Conservation (phyloP, 2,113 vertebrate genomes). For the Crotalus tigris region DNA sequence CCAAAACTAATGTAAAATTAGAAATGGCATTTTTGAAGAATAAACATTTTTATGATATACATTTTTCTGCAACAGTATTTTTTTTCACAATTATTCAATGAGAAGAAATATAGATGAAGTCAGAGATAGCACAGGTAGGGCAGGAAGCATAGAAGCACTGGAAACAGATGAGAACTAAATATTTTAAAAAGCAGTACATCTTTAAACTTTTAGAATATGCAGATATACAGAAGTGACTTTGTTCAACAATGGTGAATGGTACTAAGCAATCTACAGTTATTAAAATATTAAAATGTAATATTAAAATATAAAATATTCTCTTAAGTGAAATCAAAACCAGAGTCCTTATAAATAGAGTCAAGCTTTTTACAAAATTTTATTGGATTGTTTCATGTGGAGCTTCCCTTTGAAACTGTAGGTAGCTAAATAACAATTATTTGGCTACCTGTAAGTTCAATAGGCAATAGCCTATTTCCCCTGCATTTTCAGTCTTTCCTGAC, state of each 20-base stretch:
- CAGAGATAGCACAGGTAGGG: not conserved
- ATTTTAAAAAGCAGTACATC: not conserved
- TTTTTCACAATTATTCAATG: not conserved
- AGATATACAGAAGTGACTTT: not conserved
- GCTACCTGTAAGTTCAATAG: not conserved
- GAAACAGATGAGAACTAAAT: not conserved
- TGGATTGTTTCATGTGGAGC: not conserved
- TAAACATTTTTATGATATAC: not conserved
- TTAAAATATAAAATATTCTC: not conserved
- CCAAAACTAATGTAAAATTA: not conserved
- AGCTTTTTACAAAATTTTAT: not conserved
- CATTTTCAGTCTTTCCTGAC: not conserved
- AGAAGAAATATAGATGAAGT: not conserved
- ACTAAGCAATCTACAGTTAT: not conserved
- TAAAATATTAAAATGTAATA: not conserved
- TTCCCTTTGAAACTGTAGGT: not conserved
- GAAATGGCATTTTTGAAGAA: not conserved
- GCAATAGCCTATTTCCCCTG: not conserved
- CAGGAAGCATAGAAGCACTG: not conserved
- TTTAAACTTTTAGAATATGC: not conserved
- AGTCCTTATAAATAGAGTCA: not conserved
- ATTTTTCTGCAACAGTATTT: not conserved
- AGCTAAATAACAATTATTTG: not conserved
- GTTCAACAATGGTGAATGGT: not conserved
- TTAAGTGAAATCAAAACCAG: not conserved